Evolutionary conservation across 2,888 invertebrate species (phyloP).

Genomic region (Thera obeliscata): DNA sequence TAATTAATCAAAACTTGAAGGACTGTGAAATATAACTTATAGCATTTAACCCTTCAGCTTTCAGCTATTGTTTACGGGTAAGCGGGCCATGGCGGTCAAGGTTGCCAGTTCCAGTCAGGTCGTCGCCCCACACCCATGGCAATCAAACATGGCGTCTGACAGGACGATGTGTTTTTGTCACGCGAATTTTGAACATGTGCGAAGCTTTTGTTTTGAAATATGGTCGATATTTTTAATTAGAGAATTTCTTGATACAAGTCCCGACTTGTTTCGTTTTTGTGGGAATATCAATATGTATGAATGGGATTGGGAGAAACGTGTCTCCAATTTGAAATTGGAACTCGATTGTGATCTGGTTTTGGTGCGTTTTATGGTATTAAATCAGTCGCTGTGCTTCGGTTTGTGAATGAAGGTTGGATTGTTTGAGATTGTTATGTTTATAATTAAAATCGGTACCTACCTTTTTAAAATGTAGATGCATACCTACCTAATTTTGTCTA

Average conservation of each 20-base stretch:
- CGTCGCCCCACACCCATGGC: slow-evolving; percentile 52
- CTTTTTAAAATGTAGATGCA: too few relatives aligned
- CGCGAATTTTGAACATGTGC: slow-evolving; percentile 64
- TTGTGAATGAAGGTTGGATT: slow-evolving; percentile 7
- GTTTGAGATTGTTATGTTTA: background rate
- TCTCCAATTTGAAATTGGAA: slow-evolving; percentile 14
- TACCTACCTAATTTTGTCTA: too few relatives aligned
- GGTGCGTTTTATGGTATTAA: slow-evolving; percentile 13
- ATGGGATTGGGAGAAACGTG: slow-evolving; percentile 27
- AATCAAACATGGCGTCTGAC: slow-evolving; percentile 46
- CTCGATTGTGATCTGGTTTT: slow-evolving; percentile 24
- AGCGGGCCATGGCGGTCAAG: slow-evolving; percentile 71
- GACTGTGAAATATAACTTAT: slow-evolving; percentile 2
- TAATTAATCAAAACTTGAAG: too few relatives aligned
- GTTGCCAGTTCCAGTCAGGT: slow-evolving; percentile 73
- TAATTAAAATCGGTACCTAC: too few relatives aligned
- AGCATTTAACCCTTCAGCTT: slow-evolving; percentile 10
- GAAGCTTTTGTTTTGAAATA: slow-evolving; percentile 48
- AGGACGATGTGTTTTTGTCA: slow-evolving; percentile 59
- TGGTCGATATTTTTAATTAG: slow-evolving; percentile 50
- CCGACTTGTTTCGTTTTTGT: slow-evolving; percentile 32
- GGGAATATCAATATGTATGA: slow-evolving; percentile 29
- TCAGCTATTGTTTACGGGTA: slow-evolving; percentile 43
- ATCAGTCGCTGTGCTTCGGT: background rate
- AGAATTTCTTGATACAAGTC: slow-evolving; percentile 37